Percentiles rank a stretch among this genome's conserved stretches.
Evolutionary conservation across 2,797 vertebrate species (phyloP).

Genomic region (Ataeniobius toweri): DNA sequence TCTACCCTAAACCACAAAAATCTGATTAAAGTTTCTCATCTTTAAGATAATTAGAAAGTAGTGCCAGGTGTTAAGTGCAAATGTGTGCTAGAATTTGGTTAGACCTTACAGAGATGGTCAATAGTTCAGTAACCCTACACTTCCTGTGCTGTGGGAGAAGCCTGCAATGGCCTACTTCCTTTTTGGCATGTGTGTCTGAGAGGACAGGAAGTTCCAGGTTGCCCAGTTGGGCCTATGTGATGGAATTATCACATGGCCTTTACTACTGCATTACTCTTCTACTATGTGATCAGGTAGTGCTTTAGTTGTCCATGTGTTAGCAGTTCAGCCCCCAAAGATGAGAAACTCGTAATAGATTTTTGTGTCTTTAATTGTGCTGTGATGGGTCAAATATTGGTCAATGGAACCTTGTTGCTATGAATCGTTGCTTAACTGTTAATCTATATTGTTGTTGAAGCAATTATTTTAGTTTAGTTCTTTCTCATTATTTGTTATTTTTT

Average conservation of each 20-base stretch:
- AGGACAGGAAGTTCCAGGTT: constrained; percentile 79
- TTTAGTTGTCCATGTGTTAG: constrained; percentile 41
- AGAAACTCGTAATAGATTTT: constrained; percentile 99
- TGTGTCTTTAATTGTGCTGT: constrained; percentile 98
- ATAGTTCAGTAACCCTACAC: constrained; percentile 68
- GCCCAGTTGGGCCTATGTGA: constrained; percentile 72
- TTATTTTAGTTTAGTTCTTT: constrained; percentile 88
- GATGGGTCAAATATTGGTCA: constrained; percentile 96
- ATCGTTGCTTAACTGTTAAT: constrained; percentile 92
- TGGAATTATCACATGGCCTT: constrained; percentile 71
- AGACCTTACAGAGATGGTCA: constrained; percentile 62
- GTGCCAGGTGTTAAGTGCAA: constrained; percentile 59
- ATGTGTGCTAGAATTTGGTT: constrained; percentile 49
- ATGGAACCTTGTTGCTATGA: constrained; percentile 99
- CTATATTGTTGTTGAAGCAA: constrained; percentile 96
- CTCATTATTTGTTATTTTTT: constrained; percentile 80
- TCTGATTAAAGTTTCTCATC: constrained; percentile 99
- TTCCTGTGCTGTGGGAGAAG: constrained; percentile 74
- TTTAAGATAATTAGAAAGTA: constrained; percentile 79
- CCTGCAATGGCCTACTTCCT: constrained; percentile 71
- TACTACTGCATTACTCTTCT: constrained; percentile 42
- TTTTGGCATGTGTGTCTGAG: constrained; percentile 69
- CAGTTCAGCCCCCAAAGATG: constrained; percentile 88
- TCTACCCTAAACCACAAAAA: constrained; percentile 99
- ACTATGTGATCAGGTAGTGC: constrained; percentile 53